Conservation (phyloP, 1,140 invertebrate genomes). For the Brachionus angularis region DNA sequence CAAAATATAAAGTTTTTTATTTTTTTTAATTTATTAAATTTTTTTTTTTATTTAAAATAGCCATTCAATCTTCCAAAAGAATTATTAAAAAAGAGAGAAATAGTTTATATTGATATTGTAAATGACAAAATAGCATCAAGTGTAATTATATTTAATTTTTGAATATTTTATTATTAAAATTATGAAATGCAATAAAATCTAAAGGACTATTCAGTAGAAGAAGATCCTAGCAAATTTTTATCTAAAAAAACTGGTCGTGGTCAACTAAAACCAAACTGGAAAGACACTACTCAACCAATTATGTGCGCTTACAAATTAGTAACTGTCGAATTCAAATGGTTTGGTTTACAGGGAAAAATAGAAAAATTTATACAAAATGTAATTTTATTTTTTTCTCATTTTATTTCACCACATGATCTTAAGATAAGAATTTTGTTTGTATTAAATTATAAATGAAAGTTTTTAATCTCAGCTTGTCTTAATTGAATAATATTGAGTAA, state of each 20-base stretch:
- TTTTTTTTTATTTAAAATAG: slow-evolving; percentile 63
- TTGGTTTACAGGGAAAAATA: slow-evolving; percentile 86
- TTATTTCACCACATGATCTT: not conserved
- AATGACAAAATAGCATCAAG: slow-evolving; percentile 65
- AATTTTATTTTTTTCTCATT: not conserved
- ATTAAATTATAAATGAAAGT: too few relatives aligned
- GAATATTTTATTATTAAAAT: not conserved
- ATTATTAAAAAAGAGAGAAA: slow-evolving; percentile 78
- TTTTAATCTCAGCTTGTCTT: too few relatives aligned
- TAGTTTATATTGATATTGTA: slow-evolving; percentile 88
- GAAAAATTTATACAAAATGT: slow-evolving; percentile 70
- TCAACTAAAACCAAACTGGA: slow-evolving; percentile 67
- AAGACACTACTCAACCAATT: slow-evolving; percentile 15
- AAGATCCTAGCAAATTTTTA: slow-evolving; percentile 82
- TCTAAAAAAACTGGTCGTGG: slow-evolving; percentile 90
- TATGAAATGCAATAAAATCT: not conserved
- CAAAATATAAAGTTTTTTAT: not conserved
- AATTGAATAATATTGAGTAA: too few relatives aligned
- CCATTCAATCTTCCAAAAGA: slow-evolving; percentile 82
- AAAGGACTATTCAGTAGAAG: slow-evolving; percentile 78
- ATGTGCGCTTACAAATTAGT: slow-evolving; percentile 92
- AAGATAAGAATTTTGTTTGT: not conserved
- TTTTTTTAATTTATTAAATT: slow-evolving; percentile 43
- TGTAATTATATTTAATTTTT: slow-evolving; percentile 45
- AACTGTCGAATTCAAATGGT: slow-evolving; percentile 98